Evolutionary conservation across 2,888 invertebrate species (phyloP), one percentile per base, ranked within the genome.

Genomic region (Drosophila fungiperda): DNA sequence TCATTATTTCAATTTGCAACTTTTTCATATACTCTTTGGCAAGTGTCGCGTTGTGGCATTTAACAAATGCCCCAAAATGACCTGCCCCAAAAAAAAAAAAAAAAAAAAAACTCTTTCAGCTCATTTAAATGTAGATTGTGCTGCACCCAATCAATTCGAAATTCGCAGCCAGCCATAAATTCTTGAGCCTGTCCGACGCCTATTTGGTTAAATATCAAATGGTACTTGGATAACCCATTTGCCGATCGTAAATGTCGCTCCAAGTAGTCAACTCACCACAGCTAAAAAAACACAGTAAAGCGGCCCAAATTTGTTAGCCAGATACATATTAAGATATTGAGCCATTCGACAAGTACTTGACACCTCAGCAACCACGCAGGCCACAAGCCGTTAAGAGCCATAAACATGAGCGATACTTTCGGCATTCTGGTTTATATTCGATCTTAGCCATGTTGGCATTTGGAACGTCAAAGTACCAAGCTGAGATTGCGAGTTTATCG

Each of bases 161-260:
- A 36, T 50, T 62, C 63, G 66, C 54, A 26, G 26, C 50, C 42
- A 63, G 81, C 89, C 69, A 89, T 83, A 78, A 89, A 87, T 87
- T 87, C 87, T 87, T 53, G 55, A 55, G 70, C 63, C 70, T 58
- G 76, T 69, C 42, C 49, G 60, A 64, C 76, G 76, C 76, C 76
- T 80, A 62, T 78, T 71, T 49, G 67, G 64, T 55, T 68, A 78
- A 78, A 78, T 80, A 78, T 80, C 78, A 78, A 78, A 70, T 48
- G 63, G 60, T 64, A 79, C 53, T 58, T 64, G 26, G 65, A 76
- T 70, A 77, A 75, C 45, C 59, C 61, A 49, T 64, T 35, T 61
- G 38, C 20, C 59, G 48, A 29, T 53, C 64, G 38, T 42, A 73
- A 76, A 78, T 76, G 73, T 78, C 73, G 73, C 62, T 57, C 8